A percentile compares a stretch with the other conserved stretches of the same genome.
phyloP scores from a whole-genome alignment of 2,888 invertebrate genomes.

The Catocala fraxini region DNA sequence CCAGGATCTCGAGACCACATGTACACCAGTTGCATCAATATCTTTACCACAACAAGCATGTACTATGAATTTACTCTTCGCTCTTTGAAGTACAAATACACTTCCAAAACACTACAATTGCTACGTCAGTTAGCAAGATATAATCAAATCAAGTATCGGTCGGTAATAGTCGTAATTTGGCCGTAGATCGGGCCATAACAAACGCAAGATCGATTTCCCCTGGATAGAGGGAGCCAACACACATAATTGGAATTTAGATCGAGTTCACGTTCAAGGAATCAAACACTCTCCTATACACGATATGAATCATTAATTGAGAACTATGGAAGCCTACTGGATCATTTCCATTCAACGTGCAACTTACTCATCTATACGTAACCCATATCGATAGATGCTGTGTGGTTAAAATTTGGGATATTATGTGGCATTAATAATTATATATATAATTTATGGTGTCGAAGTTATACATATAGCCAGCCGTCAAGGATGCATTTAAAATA shows the following conservation, averaged over 20 bases:
- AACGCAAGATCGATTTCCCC: conserved; percentile 58
- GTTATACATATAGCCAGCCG: too few species aligned
- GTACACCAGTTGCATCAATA: too few species aligned
- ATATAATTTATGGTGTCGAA: too few species aligned
- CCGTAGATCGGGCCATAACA: conserved; percentile 47
- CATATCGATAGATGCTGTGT: too few species aligned
- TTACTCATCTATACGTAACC: too few species aligned
- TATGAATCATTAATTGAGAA: conserved; percentile 51
- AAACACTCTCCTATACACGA: conserved; percentile 47
- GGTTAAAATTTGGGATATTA: too few species aligned
- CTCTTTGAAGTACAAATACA: background rate
- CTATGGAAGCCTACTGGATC: conserved; percentile 37
- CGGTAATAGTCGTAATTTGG: conserved; percentile 47
- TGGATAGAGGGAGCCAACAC: conserved; percentile 46
- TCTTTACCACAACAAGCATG: too few species aligned
- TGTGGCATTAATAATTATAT: too few species aligned
- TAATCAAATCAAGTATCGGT: conserved; percentile 46
- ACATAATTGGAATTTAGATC: conserved; percentile 63
- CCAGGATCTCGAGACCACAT: too few species aligned
- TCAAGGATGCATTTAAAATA: too few species aligned
- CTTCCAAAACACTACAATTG: conserved; percentile 19
- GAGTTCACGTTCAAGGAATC: conserved; percentile 56
- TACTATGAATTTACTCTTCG: too few species aligned
- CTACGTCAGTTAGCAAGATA: conserved; percentile 29
- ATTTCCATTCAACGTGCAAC: conserved; percentile 10